Base-by-base conservation (phyloP, 2,797 vertebrate species). In the Cuniculus paca region DNA sequence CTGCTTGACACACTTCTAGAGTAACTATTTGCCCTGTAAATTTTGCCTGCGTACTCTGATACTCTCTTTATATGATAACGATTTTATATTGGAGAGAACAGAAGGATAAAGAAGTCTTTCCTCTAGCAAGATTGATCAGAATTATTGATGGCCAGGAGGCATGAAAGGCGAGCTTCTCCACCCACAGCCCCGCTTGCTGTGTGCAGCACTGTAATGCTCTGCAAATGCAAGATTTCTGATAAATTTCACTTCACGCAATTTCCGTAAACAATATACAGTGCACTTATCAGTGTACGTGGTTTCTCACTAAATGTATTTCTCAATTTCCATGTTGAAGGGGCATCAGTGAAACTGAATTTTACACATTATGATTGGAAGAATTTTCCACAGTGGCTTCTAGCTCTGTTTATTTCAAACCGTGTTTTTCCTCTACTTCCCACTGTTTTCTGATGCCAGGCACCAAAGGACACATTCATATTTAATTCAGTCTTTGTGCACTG, bases 81-180 rank as follows among this genome's bases (percentile, higher is more conserved):
- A 92, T 45, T 90, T 95, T 78, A 54, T 42, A 74, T 34, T 50
- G 91, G 84, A 45, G 63, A 88, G 60, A 90, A 70, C 2, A 78
- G 82, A 63, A 60, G 83, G 88, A 63, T 52, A 70, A 80, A 17
- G 45, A 14, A n/a, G 19, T 6, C 87, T 91, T 83, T 77, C 54
- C 34, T 70, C 63, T 16, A 74, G 72, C 48, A 90, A 91, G 50
- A 56, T 0, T 28, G 75, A 93, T 91, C 34, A 36, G 61, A 80
- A 80, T 60, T 72, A n/a, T 56, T 79, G 83, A 50, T 78, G 50
- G 28, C 1, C 60, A 31, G 36, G 65, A 80, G 31, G 12, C 36
- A 82, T 13, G 10, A 48, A 77, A 48, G 58, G 54, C 56, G 2
- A 0, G 11, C 68, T 54, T 79, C 16, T 50, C 89, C 16, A 77